These are phyloP conservation scores for Anagyrus pseudococci DNA, from an alignment of 2,888 invertebrate genomes.

Conservation along the genomic window DNA sequence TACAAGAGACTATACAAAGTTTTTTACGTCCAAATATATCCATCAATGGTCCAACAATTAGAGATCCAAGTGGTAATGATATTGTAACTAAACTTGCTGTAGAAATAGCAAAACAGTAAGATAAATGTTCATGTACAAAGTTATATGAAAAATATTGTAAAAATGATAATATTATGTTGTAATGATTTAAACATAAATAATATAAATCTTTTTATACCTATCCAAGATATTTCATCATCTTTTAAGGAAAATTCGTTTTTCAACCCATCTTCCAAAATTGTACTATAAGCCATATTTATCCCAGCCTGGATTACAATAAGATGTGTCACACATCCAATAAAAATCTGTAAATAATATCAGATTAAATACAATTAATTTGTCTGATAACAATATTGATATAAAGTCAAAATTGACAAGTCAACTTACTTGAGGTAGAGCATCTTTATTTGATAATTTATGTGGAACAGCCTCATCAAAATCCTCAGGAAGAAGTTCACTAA, in stretches of 20 bases:
- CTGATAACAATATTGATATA: too few relatives aligned
- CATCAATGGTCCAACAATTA: slow-evolving; percentile 66
- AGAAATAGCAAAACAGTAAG: slow-evolving; percentile 26
- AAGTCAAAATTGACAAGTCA: too few relatives aligned
- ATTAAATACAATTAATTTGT: too few relatives aligned
- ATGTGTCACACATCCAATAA: slow-evolving; percentile 62
- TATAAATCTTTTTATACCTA: slow-evolving; percentile 59
- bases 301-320: slow-evolving; percentile 66
- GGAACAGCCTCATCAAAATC: too few relatives aligned
- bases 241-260: slow-evolving; percentile 45
- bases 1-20: slow-evolving; percentile 60
- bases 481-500: too few relatives aligned
- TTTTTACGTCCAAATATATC: slow-evolving; percentile 66
- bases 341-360: too few relatives aligned
- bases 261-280: slow-evolving; percentile 65
- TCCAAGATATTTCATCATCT: slow-evolving; percentile 66
- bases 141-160: slow-evolving; percentile 12
- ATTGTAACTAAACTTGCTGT: slow-evolving; percentile 67
- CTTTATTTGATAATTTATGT: too few relatives aligned
- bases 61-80: slow-evolving; percentile 65
- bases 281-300: slow-evolving; percentile 68
- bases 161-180: not conserved
- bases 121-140: too few relatives aligned
- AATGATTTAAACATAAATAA: too few relatives aligned
- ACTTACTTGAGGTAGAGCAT: too few relatives aligned